phyloP scores from a whole-genome alignment of 2,888 invertebrate species.

The Drosophila anomelani region DNA sequence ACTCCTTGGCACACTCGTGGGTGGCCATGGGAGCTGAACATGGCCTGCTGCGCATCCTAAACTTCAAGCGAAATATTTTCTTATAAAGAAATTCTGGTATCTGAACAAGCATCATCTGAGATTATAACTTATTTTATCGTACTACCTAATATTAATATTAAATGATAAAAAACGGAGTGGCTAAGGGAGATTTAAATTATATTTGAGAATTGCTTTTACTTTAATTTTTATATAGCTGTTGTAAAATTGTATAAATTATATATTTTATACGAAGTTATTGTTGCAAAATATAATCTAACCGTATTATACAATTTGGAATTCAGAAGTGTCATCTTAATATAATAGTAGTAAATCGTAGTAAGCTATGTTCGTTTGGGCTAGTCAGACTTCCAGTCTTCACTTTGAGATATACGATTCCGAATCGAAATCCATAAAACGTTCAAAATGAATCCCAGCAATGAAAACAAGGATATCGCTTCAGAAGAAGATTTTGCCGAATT shows the following conservation, averaged over 20 bases:
- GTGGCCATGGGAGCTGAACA: constrained; percentile 82
- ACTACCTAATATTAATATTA: constrained; percentile 1
- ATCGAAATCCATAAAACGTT: background rate
- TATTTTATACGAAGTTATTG: constrained; percentile 41
- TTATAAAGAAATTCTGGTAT: constrained; percentile 17
- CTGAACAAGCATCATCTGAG: constrained; percentile 26
- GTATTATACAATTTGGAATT: constrained; percentile 14
- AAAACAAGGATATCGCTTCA: background rate
- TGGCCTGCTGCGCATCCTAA: constrained; percentile 79
- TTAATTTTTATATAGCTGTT: constrained; percentile 29
- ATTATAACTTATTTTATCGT: constrained; percentile 34
- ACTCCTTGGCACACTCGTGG: constrained; percentile 64
- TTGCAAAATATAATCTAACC: constrained; percentile 13
- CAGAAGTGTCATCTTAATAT: background rate
- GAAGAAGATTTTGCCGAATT: background rate
- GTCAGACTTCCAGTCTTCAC: background rate
- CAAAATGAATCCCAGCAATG: background rate
- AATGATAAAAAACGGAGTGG: background rate
- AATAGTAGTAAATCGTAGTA: background rate
- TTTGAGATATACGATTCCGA: background rate
- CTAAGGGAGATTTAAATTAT: constrained; percentile 1
- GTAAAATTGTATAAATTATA: constrained; percentile 19
- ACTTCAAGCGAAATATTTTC: constrained; percentile 52
- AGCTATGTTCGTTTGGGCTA: background rate
- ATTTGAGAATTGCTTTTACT: constrained; percentile 3